Conservation (phyloP, 1,140 invertebrate species). For the Aculops lycopersici region DNA sequence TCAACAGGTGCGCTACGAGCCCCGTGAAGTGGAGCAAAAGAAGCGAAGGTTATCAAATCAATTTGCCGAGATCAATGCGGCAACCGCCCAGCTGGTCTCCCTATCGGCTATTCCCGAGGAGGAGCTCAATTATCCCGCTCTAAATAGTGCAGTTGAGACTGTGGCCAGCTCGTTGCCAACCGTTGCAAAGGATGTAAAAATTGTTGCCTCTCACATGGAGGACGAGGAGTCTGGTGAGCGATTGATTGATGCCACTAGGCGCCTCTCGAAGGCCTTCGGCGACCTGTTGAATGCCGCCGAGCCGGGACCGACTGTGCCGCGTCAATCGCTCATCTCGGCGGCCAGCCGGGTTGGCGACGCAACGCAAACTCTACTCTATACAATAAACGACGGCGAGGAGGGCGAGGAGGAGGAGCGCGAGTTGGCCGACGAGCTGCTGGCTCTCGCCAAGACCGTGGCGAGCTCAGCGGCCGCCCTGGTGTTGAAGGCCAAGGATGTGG, state of each 20-base stretch:
- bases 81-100: conserved; percentile 88
- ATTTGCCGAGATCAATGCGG: conserved; percentile 93
- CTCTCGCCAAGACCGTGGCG: conserved; percentile 72
- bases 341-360: conserved; percentile 81
- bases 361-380: conserved; percentile 62
- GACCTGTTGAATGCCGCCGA: conserved; percentile 75
- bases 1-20: too few relatives aligned
- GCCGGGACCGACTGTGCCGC: conserved; percentile 60
- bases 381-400: conserved; percentile 23
- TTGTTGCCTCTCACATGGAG: conserved; percentile 69
- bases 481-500: conserved; percentile 67
- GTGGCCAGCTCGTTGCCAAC: conserved; percentile 84
- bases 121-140: conserved; percentile 54
- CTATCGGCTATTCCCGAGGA: conserved; percentile 35
- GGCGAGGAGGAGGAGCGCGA: conserved; percentile 49
- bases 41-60: conserved; percentile 37
- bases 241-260: conserved; percentile 59
- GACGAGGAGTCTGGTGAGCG: conserved; percentile 48
- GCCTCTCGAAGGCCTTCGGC: conserved; percentile 66
- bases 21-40: conserved; percentile 2
- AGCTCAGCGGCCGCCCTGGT: conserved; percentile 82
- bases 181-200: conserved; percentile 68
- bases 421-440: conserved; percentile 43
- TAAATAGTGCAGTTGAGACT: conserved; percentile 78
- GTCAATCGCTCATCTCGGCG: conserved; percentile 66